A percentile compares a stretch with the other conserved stretches of the same genome.
phyloP scores from a whole-genome alignment of 1,140 invertebrate genomes.

The Drosophila sp. region DNA sequence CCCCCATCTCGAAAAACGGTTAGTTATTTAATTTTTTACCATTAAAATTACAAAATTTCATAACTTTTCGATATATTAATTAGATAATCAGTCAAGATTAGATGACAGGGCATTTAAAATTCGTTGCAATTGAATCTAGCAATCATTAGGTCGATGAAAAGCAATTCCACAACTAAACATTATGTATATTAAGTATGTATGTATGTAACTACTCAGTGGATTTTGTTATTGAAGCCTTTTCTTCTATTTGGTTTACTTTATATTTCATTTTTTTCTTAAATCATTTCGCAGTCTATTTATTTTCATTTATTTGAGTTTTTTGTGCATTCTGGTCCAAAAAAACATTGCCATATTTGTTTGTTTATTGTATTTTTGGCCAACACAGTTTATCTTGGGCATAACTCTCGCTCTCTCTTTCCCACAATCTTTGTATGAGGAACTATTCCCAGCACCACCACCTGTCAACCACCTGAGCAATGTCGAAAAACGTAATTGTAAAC shows the following conservation, averaged over 20 bases:
- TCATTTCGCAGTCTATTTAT: not conserved
- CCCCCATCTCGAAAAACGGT: no score
- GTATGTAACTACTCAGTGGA: not conserved
- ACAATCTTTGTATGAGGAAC: not conserved
- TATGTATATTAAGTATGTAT: not conserved
- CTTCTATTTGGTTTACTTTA: not conserved
- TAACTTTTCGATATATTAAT: no score
- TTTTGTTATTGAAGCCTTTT: not conserved
- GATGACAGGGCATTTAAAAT: not conserved
- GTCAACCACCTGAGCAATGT: slow-evolving; percentile 1
- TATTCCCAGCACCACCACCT: not conserved
- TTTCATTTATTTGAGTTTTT: not conserved
- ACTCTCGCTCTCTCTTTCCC: not conserved
- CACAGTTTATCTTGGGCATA: slow-evolving; percentile 1
- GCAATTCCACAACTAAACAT: not conserved
- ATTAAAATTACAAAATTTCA: no score
- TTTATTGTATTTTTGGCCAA: slow-evolving; percentile 8
- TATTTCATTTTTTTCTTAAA: not conserved
- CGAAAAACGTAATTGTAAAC: not conserved
- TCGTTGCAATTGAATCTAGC: not conserved
- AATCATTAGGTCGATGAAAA: not conserved
- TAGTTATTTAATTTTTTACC: no score
- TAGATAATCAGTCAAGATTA: not conserved
- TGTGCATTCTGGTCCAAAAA: not conserved
- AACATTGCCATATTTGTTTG: slow-evolving; percentile 4